Evolutionary conservation across 2,113 vertebrate species (phyloP), one percentile per base, ranked within the genome.

Genomic region (Centropus bengalensis): DNA sequence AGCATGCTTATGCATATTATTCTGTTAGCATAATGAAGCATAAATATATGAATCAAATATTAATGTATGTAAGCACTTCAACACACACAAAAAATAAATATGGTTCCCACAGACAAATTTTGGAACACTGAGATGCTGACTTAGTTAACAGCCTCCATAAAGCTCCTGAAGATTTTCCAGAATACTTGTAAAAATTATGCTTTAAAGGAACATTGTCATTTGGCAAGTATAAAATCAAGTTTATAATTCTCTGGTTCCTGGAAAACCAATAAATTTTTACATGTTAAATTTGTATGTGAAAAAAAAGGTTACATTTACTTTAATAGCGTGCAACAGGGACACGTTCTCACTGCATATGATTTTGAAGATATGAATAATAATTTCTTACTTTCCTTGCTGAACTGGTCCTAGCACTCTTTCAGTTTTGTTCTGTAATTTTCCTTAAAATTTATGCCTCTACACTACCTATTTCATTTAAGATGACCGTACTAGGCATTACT

Each of bases 11-110:
- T 56, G 73, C 94, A 96, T 89, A 87, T 90, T 96, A 40, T 26
- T 95, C 97, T 98, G 88, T 78, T 7, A 83, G 58, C 42, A 91
- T 74, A 95, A 95, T 5, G 27, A 91, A 82, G 88, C 56, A 91
- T 26, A 56, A 94, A 81, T 33, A 91, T 8, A 85, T 14, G 36
- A 92, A 92, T 90, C 47, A 80, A 82, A 67, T 86, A 89, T 64
- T 86, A 90, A 91, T 56, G 47, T 56, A 32, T 30, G 64, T 59
- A 89, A 88, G 82, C 49, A 86, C 56, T 77, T 77, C 74, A 88
- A 73, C 70, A 77, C 40, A 69, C 16, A 81, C 33, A 79, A 10
- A 83, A 79, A 56, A 7, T 36, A 82, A 91, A 87, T 64, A 79
- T 3, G 14, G 54, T 45, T 93, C 67, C 85, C 64, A 86, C 45